Conservation (phyloP, 2,888 invertebrate species). For the Xestia ashworthii region DNA sequence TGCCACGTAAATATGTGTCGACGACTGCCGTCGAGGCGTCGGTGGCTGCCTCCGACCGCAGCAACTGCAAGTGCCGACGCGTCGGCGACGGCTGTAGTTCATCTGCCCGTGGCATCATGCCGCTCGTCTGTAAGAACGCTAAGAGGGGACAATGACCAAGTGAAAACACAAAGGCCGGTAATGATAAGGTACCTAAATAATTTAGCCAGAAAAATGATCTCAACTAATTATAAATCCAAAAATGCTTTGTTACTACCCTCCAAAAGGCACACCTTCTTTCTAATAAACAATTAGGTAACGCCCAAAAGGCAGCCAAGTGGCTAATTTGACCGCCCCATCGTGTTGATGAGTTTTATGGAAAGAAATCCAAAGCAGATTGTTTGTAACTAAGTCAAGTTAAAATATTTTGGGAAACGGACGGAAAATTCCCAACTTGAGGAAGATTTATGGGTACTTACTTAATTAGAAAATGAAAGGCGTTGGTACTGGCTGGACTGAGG, state of each 20-base stretch:
- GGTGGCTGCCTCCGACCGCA: too few species aligned
- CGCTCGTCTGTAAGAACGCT: too few species aligned
- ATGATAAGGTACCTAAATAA: background rate
- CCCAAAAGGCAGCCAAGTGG: slow-evolving; percentile 47
- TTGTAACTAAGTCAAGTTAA: background rate
- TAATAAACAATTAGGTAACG: slow-evolving; percentile 49
- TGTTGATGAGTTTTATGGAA: slow-evolving; percentile 42
- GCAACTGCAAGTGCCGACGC: too few species aligned
- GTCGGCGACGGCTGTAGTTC: too few species aligned
- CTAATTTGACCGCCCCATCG: slow-evolving; percentile 40
- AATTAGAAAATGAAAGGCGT: background rate
- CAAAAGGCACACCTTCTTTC: slow-evolving; percentile 30
- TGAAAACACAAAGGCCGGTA: background rate
- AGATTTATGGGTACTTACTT: slow-evolving; percentile 3
- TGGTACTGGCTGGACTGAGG: background rate
- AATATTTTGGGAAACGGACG: slow-evolving; percentile 8
- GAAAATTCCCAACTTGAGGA: slow-evolving; percentile 3
- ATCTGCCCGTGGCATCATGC: too few species aligned
- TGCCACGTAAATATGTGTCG: too few species aligned
- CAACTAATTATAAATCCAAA: slow-evolving; percentile 9
- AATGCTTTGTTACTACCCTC: slow-evolving; percentile 22
- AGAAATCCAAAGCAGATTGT: slow-evolving; percentile 23
- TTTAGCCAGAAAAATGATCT: background rate
- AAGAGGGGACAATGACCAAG: background rate
- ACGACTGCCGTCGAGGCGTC: too few species aligned